A percentile compares a stretch with the other conserved stretches of the same genome.
These are phyloP conservation scores for Indicator indicator DNA, from an alignment of 2,113 vertebrate species.

Conservation along the genomic window DNA sequence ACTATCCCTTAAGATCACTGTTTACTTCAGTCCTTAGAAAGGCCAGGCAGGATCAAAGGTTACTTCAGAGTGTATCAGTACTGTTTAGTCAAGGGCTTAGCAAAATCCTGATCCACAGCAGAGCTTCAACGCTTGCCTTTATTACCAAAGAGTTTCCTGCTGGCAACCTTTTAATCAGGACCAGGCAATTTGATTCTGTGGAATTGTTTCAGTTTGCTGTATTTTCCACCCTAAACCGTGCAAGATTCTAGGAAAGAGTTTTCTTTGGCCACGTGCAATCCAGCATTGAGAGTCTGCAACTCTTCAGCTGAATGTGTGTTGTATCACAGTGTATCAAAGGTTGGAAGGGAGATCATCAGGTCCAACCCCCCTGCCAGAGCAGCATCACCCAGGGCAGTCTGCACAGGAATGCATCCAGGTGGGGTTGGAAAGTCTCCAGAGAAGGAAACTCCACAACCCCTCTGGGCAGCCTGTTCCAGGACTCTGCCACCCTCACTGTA, in stretches of 20 bases:
- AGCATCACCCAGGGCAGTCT: too few relatives aligned
- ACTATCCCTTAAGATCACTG: neutral
- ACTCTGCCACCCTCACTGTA: too few relatives aligned
- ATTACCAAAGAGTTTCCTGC: neutral
- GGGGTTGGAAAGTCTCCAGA: too few relatives aligned
- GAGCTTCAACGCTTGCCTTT: neutral
- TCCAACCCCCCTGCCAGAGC: too few relatives aligned
- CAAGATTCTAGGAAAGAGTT: neutral
- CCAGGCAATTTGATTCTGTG: neutral
- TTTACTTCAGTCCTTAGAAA: neutral
- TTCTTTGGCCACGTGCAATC: neutral
- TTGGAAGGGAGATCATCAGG: too few relatives aligned
- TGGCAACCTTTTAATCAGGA: neutral
- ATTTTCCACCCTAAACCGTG: neutral
- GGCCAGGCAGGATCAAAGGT: neutral
- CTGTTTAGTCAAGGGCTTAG: neutral
- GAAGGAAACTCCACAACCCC: too few relatives aligned
- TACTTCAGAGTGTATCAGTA: neutral
- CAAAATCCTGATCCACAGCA: neutral
- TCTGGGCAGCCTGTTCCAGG: too few relatives aligned
- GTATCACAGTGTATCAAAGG: too few relatives aligned
- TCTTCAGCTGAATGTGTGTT: neutral
- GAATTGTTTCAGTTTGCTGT: neutral
- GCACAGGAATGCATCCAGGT: too few relatives aligned
- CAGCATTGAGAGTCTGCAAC: neutral